Conservation (phyloP, 2,797 vertebrate genomes). For the Urosaurus nigricauda region DNA sequence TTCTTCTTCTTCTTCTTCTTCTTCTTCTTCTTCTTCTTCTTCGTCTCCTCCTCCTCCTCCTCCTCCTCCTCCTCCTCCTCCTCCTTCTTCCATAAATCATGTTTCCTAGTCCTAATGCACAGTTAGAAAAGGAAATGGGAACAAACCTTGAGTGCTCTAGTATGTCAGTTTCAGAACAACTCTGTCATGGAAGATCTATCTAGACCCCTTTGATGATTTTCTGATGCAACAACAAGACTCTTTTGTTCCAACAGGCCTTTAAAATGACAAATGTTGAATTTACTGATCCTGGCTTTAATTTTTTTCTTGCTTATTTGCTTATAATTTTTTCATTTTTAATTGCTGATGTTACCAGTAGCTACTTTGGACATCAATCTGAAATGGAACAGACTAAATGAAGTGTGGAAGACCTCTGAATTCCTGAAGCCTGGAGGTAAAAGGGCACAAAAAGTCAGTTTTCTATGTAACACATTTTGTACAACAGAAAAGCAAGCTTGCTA, state of each 20-base stretch:
- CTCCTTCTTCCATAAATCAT: no score
- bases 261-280: background rate
- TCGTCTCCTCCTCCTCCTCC: no score
- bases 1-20: no score
- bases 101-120: no score
- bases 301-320: background rate
- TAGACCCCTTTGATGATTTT: background rate
- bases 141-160: background rate
- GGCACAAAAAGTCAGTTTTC: background rate
- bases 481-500: background rate
- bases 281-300: background rate
- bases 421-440: background rate
- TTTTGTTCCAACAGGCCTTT: background rate
- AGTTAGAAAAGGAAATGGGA: background rate
- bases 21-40: no score
- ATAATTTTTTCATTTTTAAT: background rate
- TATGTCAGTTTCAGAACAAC: background rate
- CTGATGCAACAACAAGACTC: background rate
- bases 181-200: background rate
- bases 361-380: background rate
- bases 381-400: background rate
- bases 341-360: background rate
- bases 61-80: no score
- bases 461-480: background rate
- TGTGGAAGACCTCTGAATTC: background rate